Conservation (phyloP, 2,888 invertebrate genomes). For the Bombylius discolor region DNA sequence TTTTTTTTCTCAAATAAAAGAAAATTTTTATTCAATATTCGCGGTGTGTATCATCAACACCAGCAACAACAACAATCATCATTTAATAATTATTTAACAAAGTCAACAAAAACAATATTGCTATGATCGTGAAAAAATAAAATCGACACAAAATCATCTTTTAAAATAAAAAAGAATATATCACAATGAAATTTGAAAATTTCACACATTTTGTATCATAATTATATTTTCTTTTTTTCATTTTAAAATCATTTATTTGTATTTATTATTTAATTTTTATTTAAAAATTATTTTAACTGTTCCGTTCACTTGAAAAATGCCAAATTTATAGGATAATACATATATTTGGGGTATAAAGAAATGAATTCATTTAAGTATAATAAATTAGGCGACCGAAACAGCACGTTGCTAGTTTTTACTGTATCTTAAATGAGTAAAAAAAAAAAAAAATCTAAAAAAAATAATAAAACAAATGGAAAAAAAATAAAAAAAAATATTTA, state of each 20-base stretch:
- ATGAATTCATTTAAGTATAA: no score
- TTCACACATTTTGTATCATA: neutral
- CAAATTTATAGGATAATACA: conserved; percentile 3
- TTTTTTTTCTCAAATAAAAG: no score
- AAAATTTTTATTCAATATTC: no score
- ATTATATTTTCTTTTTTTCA: conserved; percentile 1
- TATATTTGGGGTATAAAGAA: conserved; percentile 6
- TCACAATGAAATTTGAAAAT: neutral
- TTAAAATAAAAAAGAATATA: no score
- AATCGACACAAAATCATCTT: no score
- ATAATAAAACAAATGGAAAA: neutral
- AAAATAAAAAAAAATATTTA: neutral
- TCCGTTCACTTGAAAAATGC: conserved; percentile 9
- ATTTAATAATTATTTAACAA: no score
- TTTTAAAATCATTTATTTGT: neutral
- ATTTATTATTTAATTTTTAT: conserved; percentile 1
- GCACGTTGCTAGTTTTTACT: conserved; percentile 10
- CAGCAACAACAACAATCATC: no score
- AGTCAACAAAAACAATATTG: no score
- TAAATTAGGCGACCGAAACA: conserved; percentile 7
- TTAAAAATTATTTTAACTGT: conserved; percentile 5
- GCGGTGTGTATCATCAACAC: no score
- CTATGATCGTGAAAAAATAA: no score
- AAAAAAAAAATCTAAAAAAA: neutral
- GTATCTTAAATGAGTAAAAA: neutral